These are phyloP conservation scores for Nannospalax galili DNA, from an alignment of 2,113 vertebrate species.

Conservation along the genomic window DNA sequence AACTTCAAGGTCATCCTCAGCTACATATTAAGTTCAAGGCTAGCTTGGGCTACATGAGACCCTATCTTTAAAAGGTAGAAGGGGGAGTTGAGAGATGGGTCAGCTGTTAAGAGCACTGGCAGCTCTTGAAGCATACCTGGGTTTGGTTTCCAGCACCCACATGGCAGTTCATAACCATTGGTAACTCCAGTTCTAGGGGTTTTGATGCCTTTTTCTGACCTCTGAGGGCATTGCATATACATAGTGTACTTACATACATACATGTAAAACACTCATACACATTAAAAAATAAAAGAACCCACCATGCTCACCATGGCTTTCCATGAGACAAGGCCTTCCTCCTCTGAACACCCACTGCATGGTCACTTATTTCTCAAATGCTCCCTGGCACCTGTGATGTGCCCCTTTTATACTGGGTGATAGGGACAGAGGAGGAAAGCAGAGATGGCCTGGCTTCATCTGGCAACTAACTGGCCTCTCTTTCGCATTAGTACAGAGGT, in stretches of 20 bases:
- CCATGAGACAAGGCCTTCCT: neutral
- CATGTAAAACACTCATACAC: too few species aligned
- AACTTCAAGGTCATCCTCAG: neutral
- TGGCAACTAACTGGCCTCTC: neutral
- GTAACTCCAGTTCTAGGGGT: too few species aligned
- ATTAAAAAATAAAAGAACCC: too few species aligned
- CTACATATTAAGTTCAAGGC: neutral
- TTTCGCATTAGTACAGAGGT: too few species aligned
- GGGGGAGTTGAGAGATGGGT: too few species aligned
- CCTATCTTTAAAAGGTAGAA: neutral
- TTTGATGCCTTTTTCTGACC: too few species aligned
- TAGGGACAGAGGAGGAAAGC: neutral
- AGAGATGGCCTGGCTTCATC: neutral
- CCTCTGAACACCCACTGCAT: neutral
- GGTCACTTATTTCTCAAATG: neutral
- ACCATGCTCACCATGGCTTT: neutral
- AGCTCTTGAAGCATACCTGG: too few species aligned
- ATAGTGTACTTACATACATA: too few species aligned
- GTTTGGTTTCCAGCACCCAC: too few species aligned
- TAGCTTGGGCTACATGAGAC: neutral
- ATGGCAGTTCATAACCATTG: too few species aligned
- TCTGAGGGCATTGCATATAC: too few species aligned
- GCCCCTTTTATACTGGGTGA: neutral
- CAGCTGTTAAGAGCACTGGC: too few species aligned
- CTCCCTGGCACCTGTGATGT: neutral